Base-by-base conservation (phyloP, 2,888 invertebrate species). In the Hipparchia sbordonii region DNA sequence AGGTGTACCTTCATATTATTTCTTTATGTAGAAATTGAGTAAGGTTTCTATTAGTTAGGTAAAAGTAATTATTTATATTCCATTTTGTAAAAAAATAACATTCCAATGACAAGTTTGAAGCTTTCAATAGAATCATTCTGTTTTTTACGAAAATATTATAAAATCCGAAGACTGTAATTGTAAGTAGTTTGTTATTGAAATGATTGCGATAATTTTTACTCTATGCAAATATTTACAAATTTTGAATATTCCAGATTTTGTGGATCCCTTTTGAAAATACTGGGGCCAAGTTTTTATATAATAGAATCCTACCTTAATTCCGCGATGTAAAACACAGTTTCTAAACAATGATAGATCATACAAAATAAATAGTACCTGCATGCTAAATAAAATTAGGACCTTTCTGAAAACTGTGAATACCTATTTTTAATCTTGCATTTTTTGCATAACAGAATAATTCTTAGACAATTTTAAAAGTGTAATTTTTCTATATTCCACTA, bases 201-300 rank as follows among this genome's bases (percentile, higher is more conserved):
- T 76, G 77, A 79, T 79, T 88, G 84, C 85, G 81, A 88, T 84
- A 75, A 81, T 85, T 89, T 89, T 88, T 87, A 81, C 83, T 79
- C 76, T 75, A 77, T 76, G 76, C 74, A 77, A 73, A 84, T 85
- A 85, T 89, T 88, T 87, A 89, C 87, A 89, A 85, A 81, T 77
- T 85, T 87, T 86, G 83, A 87, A 85, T 87, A 88, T 88, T 85
- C 89, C 88, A 85, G 85, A 85, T 84, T 87, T 87, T 85, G 83
- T 87, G 89, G 90, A 90, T 88, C 91, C 93, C 92, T 91, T 87
- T 65, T 59, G 88, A 82, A 83, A 84, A 88, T 81, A 84, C 82
- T 84, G 93, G 93, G 93, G 92, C 93, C 92, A 93, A 92, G 77
- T 87, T 91, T 90, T 91, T 89, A 87, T 87, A 90, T 87, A 83